phyloP scores from a whole-genome alignment of 1,140 invertebrate genomes.

The Drosophila sechellia region DNA sequence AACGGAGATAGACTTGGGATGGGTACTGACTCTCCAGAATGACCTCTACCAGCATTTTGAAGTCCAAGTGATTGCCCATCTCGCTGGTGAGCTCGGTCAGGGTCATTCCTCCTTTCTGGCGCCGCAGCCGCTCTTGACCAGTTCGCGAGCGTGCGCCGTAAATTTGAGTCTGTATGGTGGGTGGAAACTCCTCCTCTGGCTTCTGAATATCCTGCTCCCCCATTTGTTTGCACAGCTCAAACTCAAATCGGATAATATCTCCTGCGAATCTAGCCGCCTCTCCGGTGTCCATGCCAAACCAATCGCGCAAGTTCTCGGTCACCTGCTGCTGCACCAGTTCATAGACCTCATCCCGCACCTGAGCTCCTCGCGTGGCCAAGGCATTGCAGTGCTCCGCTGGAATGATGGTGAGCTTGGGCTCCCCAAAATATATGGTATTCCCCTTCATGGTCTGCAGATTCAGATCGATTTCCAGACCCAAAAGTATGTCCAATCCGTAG shows the following conservation, averaged over 20 bases:
- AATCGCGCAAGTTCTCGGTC: slow-evolving; percentile 53
- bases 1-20: slow-evolving; percentile 53
- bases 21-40: slow-evolving; percentile 42
- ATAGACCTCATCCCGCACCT: slow-evolving; percentile 42
- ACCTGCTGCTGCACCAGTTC: slow-evolving; percentile 53
- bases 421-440: slow-evolving; percentile 66
- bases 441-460: slow-evolving; percentile 58
- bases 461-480: slow-evolving; percentile 65
- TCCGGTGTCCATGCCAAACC: slow-evolving; percentile 51
- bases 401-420: slow-evolving; percentile 69
- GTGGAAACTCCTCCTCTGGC: slow-evolving; percentile 14
- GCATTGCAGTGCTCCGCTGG: slow-evolving; percentile 66
- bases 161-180: background rate
- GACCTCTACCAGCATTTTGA: slow-evolving; percentile 56
- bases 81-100: slow-evolving; percentile 45
- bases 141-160: slow-evolving; percentile 34
- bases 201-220: slow-evolving; percentile 39
- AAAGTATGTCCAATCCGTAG: slow-evolving; percentile 73
- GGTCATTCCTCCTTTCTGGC: slow-evolving; percentile 29
- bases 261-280: slow-evolving; percentile 61
- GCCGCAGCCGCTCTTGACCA: slow-evolving; percentile 59
- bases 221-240: slow-evolving; percentile 74
- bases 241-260: slow-evolving; percentile 73
- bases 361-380: slow-evolving; percentile 2
- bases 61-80: slow-evolving; percentile 53